phyloP scores from a whole-genome alignment of 92 coral and sea anemone species.

The Actinostola sp. region DNA sequence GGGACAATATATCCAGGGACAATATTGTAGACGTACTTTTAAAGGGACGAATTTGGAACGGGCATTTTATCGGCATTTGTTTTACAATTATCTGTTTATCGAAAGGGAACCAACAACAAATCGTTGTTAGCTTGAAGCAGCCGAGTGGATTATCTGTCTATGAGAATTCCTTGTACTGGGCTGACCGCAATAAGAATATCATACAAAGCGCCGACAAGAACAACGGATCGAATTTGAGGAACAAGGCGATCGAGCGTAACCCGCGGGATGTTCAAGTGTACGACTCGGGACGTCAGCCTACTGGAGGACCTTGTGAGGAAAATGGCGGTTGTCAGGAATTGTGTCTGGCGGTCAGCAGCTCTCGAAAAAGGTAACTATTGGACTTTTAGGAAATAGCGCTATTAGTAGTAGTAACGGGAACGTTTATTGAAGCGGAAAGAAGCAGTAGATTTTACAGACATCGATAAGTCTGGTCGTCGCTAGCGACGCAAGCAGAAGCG shows the following conservation, averaged over 20 bases:
- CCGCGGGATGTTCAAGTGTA: conserved; percentile 67
- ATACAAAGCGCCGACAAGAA: conserved; percentile 52
- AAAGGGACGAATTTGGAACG: no score
- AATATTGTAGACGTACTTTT: no score
- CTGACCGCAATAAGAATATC: conserved; percentile 38
- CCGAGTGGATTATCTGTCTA: conserved; percentile 71
- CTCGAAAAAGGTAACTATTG: conserved; percentile 57
- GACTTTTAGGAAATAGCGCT: no score
- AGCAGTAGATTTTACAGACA: no score
- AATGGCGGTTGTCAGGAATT: conserved; percentile 86
- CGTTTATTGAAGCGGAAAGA: no score
- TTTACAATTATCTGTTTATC: no score
- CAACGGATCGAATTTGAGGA: conserved; percentile 38
- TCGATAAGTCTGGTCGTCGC: no score
- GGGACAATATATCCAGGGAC: no score
- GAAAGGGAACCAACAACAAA: conserved; percentile 9
- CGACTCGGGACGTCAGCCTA: conserved; percentile 73
- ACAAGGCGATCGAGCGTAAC: background rate
- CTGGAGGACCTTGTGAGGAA: conserved; percentile 68
- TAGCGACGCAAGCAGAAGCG: no score
- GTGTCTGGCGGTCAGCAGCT: conserved; percentile 71
- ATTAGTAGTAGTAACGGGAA: no score
- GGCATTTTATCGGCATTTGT: no score
- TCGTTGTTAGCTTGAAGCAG: conserved; percentile 1
- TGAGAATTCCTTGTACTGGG: conserved; percentile 75